These are phyloP conservation scores for Trinorchestia longiramus DNA, from an alignment of 1,140 invertebrate species.

Conservation along the genomic window DNA sequence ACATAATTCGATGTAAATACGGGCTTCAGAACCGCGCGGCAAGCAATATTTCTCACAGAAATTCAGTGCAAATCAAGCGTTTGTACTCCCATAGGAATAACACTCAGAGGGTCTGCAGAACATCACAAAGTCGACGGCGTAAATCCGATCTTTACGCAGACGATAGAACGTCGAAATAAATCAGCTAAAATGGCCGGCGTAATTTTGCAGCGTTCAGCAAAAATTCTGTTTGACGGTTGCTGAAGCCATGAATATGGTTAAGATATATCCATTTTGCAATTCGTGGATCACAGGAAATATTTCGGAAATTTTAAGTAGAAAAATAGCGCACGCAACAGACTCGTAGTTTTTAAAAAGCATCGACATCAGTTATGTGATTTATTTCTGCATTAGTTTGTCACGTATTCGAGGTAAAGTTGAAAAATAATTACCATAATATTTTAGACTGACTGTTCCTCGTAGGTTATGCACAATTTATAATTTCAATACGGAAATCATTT, in stretches of 20 bases:
- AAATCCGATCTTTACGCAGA: constrained; percentile 4
- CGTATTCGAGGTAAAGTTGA: no score
- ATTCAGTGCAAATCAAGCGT: background rate
- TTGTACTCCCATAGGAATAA: background rate
- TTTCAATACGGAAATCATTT: no score
- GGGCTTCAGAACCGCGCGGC: background rate
- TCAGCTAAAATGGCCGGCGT: constrained; percentile 41
- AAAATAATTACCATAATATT: no score
- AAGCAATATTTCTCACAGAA: background rate
- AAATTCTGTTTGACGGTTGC: constrained; percentile 31
- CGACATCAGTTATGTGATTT: no score
- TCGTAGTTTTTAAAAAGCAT: no score
- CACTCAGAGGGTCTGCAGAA: background rate
- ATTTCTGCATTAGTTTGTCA: no score
- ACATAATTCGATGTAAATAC: constrained; percentile 47
- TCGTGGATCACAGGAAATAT: no score
- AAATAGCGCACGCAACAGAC: no score
- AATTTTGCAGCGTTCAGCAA: constrained; percentile 43
- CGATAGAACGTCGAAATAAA: constrained; percentile 24
- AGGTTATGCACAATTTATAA: no score
- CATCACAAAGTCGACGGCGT: background rate
- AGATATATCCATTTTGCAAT: background rate
- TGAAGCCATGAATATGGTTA: constrained; percentile 43
- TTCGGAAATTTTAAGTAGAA: no score
- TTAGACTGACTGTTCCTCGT: no score